A percentile compares a stretch with the other conserved stretches of the same genome.
Conservation (phyloP, 35 echinoderm and acorn worm genomes). For the Stichopus chloronotus region DNA sequence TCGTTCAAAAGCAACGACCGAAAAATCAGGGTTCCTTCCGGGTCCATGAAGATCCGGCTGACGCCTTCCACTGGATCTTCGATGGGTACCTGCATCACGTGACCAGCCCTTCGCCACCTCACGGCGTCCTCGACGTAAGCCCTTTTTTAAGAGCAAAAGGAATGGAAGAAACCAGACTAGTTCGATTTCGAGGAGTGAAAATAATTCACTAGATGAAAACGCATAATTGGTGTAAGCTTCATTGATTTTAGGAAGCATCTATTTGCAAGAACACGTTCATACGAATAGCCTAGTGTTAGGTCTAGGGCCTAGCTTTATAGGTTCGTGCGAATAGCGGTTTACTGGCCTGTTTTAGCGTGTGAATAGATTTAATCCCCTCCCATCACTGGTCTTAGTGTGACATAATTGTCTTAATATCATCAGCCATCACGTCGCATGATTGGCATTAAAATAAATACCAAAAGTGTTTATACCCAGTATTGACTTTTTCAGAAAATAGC, state of each 20-base stretch:
- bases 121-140: constrained; percentile 23
- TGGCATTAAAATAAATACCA: too few species aligned
- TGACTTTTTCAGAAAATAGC: too few species aligned
- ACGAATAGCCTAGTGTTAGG: too few species aligned
- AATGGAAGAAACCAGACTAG: background rate
- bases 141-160: background rate
- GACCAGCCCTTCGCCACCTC: constrained; percentile 17
- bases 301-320: too few species aligned
- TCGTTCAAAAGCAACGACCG: background rate
- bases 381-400: too few species aligned
- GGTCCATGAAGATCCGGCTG: constrained; percentile 23
- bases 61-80: background rate
- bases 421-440: too few species aligned
- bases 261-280: too few species aligned
- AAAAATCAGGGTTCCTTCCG: constrained; percentile 2
- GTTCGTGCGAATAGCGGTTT: too few species aligned
- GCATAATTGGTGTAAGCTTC: background rate
- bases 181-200: background rate
- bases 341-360: too few species aligned
- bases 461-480: too few species aligned
- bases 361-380: too few species aligned
- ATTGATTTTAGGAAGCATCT: background rate
- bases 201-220: background rate
- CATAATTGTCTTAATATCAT: too few species aligned
- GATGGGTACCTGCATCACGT: constrained; percentile 9